These are phyloP conservation scores for Parazoanthus swiftii DNA, from an alignment of 92 coral and sea anemone species.

Conservation along the genomic window DNA sequence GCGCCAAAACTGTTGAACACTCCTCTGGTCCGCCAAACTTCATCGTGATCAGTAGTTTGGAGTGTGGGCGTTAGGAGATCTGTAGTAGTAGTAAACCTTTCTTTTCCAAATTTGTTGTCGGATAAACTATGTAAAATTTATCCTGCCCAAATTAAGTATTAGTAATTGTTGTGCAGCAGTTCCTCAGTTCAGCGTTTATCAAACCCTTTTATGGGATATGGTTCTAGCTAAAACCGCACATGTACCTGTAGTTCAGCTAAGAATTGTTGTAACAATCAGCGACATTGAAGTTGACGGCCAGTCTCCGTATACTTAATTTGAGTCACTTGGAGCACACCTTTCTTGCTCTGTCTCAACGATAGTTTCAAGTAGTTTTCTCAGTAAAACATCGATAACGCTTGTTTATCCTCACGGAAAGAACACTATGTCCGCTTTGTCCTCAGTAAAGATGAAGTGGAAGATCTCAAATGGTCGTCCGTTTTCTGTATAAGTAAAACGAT, in stretches of 20 bases:
- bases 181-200: neutral
- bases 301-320: neutral
- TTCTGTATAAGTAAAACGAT: neutral
- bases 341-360: neutral
- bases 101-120: neutral
- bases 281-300: neutral
- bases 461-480: neutral
- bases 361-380: neutral
- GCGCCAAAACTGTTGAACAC: slow-evolving; percentile 59
- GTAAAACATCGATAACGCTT: neutral
- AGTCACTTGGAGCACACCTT: neutral
- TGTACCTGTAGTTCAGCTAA: neutral
- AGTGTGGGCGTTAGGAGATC: neutral
- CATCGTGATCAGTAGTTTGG: slow-evolving; percentile 33
- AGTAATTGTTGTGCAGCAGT: neutral
- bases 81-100: neutral
- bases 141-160: neutral
- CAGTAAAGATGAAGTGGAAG: neutral
- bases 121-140: neutral
- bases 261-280: neutral
- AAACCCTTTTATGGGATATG: too few species aligned
- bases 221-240: too few species aligned
- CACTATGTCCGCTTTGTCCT: neutral
- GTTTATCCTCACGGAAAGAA: neutral
- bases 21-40: slow-evolving; percentile 61